A percentile compares a stretch with the other conserved stretches of the same genome.
Evolutionary conservation across 2,888 invertebrate genomes (phyloP).

Genomic region (Rambutsinella grinnellia): DNA sequence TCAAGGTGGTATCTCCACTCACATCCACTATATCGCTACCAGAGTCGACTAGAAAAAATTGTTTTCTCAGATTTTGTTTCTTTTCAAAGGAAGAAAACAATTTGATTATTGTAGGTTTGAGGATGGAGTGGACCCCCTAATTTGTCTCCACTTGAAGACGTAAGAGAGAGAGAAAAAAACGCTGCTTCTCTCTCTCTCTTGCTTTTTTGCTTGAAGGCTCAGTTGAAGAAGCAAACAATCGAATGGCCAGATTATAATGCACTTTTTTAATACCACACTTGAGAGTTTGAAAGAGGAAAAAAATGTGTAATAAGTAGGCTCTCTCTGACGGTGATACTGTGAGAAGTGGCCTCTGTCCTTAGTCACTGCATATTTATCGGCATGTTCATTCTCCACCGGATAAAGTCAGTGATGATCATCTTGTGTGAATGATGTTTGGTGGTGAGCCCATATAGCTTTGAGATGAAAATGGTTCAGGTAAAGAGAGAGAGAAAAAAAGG

Average conservation of each 20-base stretch:
- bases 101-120: constrained; percentile 56
- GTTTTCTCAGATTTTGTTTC: constrained; percentile 23
- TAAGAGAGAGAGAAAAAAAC: constrained; percentile 7
- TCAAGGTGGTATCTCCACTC: not conserved
- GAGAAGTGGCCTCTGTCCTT: not conserved
- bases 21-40: not conserved
- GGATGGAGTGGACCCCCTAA: constrained; percentile 52
- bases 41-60: constrained; percentile 16
- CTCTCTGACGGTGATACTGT: not conserved
- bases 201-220: constrained; percentile 19
- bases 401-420: not conserved
- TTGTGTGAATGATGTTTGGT: not conserved
- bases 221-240: not conserved
- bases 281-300: not conserved
- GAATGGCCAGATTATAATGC: not conserved
- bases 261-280: not conserved
- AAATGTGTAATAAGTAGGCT: not conserved
- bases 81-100: constrained; percentile 52
- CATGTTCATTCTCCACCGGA: too few species aligned
- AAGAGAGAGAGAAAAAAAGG: not conserved
- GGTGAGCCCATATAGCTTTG: not conserved
- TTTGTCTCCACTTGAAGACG: constrained; percentile 53
- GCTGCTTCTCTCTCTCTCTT: constrained; percentile 27
- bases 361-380: not conserved
- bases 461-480: not conserved